A percentile compares a stretch with the other conserved stretches of the same genome.
phyloP scores from a whole-genome alignment of 1,140 invertebrate genomes.

The Eciton burchellii region DNA sequence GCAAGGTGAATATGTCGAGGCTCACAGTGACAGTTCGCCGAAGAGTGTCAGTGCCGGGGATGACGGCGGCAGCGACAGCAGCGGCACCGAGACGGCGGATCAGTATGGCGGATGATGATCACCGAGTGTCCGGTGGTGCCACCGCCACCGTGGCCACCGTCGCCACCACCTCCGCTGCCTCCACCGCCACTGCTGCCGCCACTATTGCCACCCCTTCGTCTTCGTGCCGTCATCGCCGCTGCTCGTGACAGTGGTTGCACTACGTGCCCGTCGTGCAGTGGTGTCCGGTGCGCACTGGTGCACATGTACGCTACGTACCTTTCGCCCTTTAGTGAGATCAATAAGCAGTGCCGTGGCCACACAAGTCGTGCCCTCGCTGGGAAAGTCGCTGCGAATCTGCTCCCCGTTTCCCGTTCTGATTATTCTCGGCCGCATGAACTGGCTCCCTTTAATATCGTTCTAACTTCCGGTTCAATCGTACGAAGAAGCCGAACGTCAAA shows the following conservation, averaged over 20 bases:
- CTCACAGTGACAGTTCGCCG: slow-evolving; percentile 20
- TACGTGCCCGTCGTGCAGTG: slow-evolving; percentile 68
- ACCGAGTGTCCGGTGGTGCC: slow-evolving; percentile 48
- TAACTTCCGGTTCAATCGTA: neutral
- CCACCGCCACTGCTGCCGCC: neutral
- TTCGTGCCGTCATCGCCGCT: slow-evolving; percentile 31
- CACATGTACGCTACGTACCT: slow-evolving; percentile 79
- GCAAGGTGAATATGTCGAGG: slow-evolving; percentile 16
- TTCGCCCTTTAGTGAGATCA: slow-evolving; percentile 79
- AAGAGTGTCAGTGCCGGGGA: slow-evolving; percentile 15
- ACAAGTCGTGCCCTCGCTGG: slow-evolving; percentile 69
- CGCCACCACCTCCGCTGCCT: slow-evolving; percentile 1
- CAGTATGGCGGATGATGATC: slow-evolving; percentile 51
- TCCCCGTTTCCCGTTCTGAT: slow-evolving; percentile 24
- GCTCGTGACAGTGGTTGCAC: slow-evolving; percentile 63
- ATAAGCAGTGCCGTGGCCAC: slow-evolving; percentile 80
- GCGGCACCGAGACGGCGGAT: slow-evolving; percentile 35
- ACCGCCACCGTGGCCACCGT: slow-evolving; percentile 3
- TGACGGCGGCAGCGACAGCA: neutral
- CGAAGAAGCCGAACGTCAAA: neutral
- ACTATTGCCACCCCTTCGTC: neutral
- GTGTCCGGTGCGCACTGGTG: slow-evolving; percentile 73
- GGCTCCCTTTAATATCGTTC: neutral
- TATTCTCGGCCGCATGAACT: too few species aligned
- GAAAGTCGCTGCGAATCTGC: slow-evolving; percentile 59